Evolutionary conservation across 2,797 vertebrate species (phyloP).

Genomic region (Sebastes steindachneri): DNA sequence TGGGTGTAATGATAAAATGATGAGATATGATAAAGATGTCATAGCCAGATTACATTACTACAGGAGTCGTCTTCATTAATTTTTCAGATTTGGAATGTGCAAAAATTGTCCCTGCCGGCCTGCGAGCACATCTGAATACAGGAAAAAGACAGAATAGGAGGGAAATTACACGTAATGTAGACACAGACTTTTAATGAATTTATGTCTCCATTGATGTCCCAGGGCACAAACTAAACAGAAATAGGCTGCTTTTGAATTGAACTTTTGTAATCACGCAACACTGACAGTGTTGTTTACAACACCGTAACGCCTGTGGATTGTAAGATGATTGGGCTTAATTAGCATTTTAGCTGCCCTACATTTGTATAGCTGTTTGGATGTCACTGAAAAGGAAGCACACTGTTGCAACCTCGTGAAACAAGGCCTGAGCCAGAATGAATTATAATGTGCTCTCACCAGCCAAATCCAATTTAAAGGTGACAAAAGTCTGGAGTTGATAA

Average conservation of each 20-base stretch:
- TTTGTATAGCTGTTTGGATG: slow-evolving; percentile 67
- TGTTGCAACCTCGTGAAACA: slow-evolving; percentile 75
- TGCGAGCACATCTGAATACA: slow-evolving; percentile 18
- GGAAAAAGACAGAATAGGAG: slow-evolving; percentile 8
- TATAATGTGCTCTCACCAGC: slow-evolving; percentile 63
- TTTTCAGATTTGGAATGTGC: slow-evolving; percentile 34
- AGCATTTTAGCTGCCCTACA: slow-evolving; percentile 72
- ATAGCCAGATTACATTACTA: slow-evolving; percentile 44
- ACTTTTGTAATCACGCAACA: slow-evolving; percentile 65
- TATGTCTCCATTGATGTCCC: slow-evolving; percentile 49
- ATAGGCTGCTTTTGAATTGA: slow-evolving; percentile 56
- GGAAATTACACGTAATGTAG: slow-evolving; percentile 35
- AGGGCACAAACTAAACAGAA: slow-evolving; percentile 50
- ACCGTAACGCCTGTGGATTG: slow-evolving; percentile 67
- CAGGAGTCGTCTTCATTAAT: slow-evolving; percentile 34
- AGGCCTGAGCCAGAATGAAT: slow-evolving; percentile 52
- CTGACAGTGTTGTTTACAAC: slow-evolving; percentile 71
- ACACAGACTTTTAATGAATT: slow-evolving; percentile 61
- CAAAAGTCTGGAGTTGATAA: slow-evolving; percentile 72
- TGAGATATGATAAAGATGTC: slow-evolving; percentile 53
- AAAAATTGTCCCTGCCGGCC: slow-evolving; percentile 29
- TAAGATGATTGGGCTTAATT: slow-evolving; percentile 74
- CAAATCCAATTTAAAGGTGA: slow-evolving; percentile 77
- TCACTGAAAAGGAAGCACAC: slow-evolving; percentile 53
- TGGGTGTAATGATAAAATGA: slow-evolving; percentile 40